A percentile compares a stretch with the other conserved stretches of the same genome.
Conservation (phyloP, 1,140 invertebrate genomes). For the Melitaea cinxia region DNA sequence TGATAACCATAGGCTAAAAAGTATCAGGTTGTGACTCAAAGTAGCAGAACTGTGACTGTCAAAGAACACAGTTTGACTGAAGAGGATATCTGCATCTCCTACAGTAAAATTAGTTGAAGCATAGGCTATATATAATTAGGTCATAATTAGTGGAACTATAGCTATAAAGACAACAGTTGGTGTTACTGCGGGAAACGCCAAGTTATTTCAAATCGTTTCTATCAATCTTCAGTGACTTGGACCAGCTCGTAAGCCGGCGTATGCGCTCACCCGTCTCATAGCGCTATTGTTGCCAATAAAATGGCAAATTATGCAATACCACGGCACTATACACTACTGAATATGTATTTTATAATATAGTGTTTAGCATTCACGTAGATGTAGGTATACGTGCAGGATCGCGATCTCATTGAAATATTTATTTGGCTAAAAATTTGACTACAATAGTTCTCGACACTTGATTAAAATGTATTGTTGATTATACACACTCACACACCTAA, state of each 20-base stretch:
- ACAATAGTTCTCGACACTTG: background rate
- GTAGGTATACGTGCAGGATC: slow-evolving; percentile 12
- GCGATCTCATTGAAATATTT: slow-evolving; percentile 18
- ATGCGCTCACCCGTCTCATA: slow-evolving; percentile 49
- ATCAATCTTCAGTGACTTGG: slow-evolving; percentile 23
- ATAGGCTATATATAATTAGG: too few relatives aligned
- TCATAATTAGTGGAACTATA: too few relatives aligned
- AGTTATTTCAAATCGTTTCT: background rate
- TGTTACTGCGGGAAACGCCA: too few relatives aligned
- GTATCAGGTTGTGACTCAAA: too few relatives aligned
- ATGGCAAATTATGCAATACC: slow-evolving; percentile 67
- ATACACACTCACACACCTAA: too few relatives aligned
- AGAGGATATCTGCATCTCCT: too few relatives aligned
- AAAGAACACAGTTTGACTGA: too few relatives aligned
- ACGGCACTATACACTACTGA: slow-evolving; percentile 50
- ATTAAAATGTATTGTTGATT: slow-evolving; percentile 2
- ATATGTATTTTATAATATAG: slow-evolving; percentile 55
- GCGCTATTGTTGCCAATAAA: slow-evolving; percentile 64
- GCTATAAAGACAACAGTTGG: too few relatives aligned
- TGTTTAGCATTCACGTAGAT: slow-evolving; percentile 40
- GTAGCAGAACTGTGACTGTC: too few relatives aligned
- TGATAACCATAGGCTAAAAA: too few relatives aligned
- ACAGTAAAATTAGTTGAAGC: too few relatives aligned
- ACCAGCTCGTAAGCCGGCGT: slow-evolving; percentile 18
- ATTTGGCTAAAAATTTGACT: slow-evolving; percentile 14